A percentile compares a stretch with the other conserved stretches of the same genome.
phyloP scores from a whole-genome alignment of 2,113 vertebrate species.

The Tachysurus vachellii region DNA sequence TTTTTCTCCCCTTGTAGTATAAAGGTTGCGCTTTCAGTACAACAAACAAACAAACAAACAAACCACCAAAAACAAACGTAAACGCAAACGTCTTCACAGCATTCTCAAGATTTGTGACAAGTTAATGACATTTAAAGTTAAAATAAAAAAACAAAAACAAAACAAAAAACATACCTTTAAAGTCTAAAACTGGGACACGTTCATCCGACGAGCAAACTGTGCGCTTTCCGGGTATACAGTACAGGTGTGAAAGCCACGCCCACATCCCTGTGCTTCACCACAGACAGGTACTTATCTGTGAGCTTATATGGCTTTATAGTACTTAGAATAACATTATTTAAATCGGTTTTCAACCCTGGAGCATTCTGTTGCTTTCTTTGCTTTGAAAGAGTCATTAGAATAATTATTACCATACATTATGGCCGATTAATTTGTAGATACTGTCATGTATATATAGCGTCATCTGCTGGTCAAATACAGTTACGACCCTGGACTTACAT shows the following conservation, averaged over 20 bases:
- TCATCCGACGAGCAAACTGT: background rate
- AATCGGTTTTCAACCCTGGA: background rate
- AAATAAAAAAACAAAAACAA: background rate
- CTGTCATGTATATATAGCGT: background rate
- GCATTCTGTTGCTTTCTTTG: background rate
- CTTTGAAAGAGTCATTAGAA: background rate
- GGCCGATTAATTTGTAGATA: background rate
- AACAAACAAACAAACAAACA: background rate
- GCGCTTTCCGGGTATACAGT: background rate
- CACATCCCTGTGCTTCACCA: background rate
- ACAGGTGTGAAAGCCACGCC: slow-evolving; percentile 26
- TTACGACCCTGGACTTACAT: background rate
- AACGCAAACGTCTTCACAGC: background rate
- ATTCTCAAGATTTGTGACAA: background rate
- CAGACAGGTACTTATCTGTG: background rate
- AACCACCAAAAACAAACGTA: background rate
- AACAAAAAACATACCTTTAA: background rate
- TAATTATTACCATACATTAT: slow-evolving; percentile 6
- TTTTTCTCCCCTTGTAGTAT: too few relatives aligned
- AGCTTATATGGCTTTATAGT: background rate
- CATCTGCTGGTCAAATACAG: slow-evolving; percentile 29
- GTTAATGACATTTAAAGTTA: background rate
- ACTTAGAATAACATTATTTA: too few relatives aligned
- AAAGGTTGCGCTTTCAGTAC: background rate
- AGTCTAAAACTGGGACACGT: too few relatives aligned